Conservation (phyloP, 2,797 vertebrate genomes). For the Vultur gryphus region DNA sequence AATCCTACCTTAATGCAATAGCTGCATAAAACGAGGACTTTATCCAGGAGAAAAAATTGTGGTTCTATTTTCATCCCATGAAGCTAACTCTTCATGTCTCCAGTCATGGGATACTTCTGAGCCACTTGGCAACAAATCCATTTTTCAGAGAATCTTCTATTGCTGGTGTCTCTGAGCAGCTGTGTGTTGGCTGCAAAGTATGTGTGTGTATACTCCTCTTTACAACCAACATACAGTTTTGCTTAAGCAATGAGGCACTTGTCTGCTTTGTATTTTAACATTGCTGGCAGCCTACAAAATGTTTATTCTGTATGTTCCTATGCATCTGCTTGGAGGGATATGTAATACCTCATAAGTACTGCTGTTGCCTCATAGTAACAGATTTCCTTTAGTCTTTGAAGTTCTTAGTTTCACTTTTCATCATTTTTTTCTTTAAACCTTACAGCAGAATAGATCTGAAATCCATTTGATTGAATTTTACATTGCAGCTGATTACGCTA, state of each 20-base stretch:
- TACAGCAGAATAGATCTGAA: background rate
- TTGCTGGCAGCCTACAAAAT: background rate
- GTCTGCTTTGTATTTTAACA: background rate
- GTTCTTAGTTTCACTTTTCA: background rate
- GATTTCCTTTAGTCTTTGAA: background rate
- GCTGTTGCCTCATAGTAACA: background rate
- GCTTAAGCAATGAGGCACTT: slow-evolving; percentile 20
- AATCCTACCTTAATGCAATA: background rate
- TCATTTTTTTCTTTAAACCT: background rate
- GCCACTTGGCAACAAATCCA: background rate
- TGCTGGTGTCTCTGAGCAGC: slow-evolving; percentile 36
- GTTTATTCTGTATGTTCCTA: background rate
- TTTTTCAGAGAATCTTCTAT: background rate
- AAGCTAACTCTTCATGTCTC: background rate
- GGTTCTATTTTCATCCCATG: background rate
- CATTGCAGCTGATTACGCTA: background rate
- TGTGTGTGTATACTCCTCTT: background rate
- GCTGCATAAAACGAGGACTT: background rate
- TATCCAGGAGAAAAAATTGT: background rate
- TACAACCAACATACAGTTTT: background rate
- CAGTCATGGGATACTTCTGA: background rate
- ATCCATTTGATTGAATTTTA: background rate
- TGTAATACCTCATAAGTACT: background rate
- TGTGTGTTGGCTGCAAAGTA: slow-evolving; percentile 12
- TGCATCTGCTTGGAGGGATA: background rate